These are phyloP conservation scores for Heterotilapia buettikoferi DNA, from an alignment of 2,113 vertebrate genomes.

Conservation along the genomic window DNA sequence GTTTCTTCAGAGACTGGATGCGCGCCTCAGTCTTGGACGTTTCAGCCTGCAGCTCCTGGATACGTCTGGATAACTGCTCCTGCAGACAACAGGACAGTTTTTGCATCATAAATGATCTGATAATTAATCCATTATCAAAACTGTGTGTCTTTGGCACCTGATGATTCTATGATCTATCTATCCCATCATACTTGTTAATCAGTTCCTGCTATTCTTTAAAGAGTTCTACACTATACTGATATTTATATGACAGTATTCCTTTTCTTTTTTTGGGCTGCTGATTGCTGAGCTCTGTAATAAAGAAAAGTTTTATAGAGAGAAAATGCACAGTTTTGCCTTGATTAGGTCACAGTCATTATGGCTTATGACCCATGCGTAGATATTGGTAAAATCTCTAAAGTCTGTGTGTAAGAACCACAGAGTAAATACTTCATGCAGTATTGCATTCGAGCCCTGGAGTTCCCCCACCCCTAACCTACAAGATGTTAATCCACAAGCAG, in stretches of 20 bases:
- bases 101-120: neutral
- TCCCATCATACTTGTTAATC: neutral
- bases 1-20: slow-evolving; percentile 72
- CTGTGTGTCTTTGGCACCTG: neutral
- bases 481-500: neutral
- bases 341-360: neutral
- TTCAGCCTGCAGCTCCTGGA: slow-evolving; percentile 63
- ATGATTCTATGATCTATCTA: neutral
- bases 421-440: neutral
- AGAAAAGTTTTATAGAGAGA: neutral
- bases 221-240: neutral
- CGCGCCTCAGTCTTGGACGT: slow-evolving; percentile 54
- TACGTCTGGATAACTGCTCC: slow-evolving; percentile 51
- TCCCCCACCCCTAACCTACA: neutral
- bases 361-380: neutral
- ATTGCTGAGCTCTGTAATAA: neutral
- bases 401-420: neutral
- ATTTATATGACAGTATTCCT: neutral
- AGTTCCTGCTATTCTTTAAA: neutral
- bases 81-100: neutral
- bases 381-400: neutral
- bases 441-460: neutral
- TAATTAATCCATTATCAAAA: neutral
- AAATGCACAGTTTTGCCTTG: neutral
- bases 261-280: neutral